A percentile compares a stretch with the other conserved stretches of the same genome.
These are phyloP conservation scores for Molossus alvarezi DNA, from an alignment of 2,797 vertebrate species.

Conservation along the genomic window DNA sequence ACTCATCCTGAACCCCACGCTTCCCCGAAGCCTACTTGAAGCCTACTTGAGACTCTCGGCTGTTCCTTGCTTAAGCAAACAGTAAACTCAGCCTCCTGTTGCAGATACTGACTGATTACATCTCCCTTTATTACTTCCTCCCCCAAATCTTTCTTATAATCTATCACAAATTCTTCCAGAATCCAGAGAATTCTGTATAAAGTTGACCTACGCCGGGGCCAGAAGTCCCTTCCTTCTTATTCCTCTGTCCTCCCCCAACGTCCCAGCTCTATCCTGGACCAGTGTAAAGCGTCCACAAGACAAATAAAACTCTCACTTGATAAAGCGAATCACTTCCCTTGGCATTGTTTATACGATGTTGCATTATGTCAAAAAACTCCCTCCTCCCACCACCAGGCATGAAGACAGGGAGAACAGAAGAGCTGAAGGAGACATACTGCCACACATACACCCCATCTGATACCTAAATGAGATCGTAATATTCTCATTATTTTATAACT, in stretches of 20 bases:
- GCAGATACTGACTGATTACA: not conserved
- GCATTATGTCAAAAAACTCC: not conserved
- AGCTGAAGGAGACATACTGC: not conserved
- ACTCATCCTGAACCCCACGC: not conserved
- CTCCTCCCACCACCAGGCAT: not conserved
- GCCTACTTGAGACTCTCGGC: not conserved
- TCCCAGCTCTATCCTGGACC: not conserved
- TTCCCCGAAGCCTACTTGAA: not conserved
- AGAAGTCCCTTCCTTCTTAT: not conserved
- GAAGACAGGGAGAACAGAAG: not conserved
- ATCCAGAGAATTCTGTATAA: conserved; percentile 28
- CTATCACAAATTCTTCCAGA: conserved; percentile 27
- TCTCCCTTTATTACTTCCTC: not conserved
- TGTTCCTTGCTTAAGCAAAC: not conserved
- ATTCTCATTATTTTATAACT: not conserved
- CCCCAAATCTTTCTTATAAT: not conserved
- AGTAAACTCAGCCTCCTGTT: not conserved
- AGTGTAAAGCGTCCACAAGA: not conserved
- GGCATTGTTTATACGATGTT: not conserved
- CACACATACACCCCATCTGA: not conserved
- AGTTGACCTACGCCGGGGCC: not conserved
- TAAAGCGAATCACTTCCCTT: not conserved
- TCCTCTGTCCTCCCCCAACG: not conserved
- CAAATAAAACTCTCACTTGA: conserved; percentile 18
- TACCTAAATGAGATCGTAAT: not conserved